Base-by-base conservation (phyloP, 2,113 vertebrate genomes). In the Pandion haliaetus region DNA sequence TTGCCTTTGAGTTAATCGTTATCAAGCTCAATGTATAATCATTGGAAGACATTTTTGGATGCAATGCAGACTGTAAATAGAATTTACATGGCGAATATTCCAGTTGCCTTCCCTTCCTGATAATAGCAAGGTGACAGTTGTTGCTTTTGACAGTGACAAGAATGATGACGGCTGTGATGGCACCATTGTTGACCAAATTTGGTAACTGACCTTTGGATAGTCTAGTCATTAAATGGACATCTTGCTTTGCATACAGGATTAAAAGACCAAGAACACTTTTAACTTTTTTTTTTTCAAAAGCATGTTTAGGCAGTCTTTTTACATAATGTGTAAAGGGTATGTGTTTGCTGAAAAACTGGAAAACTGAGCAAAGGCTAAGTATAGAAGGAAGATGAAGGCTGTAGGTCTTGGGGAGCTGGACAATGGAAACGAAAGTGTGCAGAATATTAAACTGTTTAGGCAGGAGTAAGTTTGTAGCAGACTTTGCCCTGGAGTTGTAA, bases 121-220 rank as follows among this genome's bases (percentile, higher is more conserved):
- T 99, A 99, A 99, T 99, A 99, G 97, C 96, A 98, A 99, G 99
- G 99, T 99, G 99, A 99, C 98, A 98, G 98, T 98, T 98, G 98
- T 98, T 98, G 98, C 97, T 98, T 98, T 97, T 98, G 98, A 99
- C 98, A 98, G 98, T 98, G 98, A 98, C 97, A 98, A 88, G 97
- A 98, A 98, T 95, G 98, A 98, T 98, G 98, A 98, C 96, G 91
- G 96, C 97, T 95, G 96, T 98, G 98, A 98, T 99, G 98, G 98
- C 98, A 98, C 98, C 96, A 96, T 80, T 98, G 97, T 93, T 98
- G 98, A 98, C 99, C 99, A 99, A 99, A 99, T 99, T 99, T 99
- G 99, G 99, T 97, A 98, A 98, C 97, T 99, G 98, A 98, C 98
- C 98, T 98, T 98, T 98, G 97, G 97, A 82, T 98, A 96, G 97